Evolutionary conservation across 2,888 invertebrate species (phyloP).

Genomic region (Erpobdella octoculata): DNA sequence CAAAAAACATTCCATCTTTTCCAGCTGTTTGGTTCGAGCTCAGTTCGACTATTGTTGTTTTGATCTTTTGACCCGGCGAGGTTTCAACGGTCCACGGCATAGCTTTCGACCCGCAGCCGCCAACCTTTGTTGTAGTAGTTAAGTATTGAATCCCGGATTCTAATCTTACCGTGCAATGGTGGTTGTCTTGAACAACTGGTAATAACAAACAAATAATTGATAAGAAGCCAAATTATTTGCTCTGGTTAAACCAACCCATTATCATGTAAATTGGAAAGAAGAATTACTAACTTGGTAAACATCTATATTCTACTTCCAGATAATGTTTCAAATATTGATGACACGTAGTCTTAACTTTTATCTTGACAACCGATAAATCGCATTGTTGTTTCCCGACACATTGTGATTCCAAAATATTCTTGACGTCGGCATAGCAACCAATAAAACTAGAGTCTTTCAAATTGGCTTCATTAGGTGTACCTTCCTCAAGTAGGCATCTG

Average conservation of each 20-base stretch:
- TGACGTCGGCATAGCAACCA: slow-evolving; percentile 21
- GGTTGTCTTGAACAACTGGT: not conserved
- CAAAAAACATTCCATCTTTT: no score
- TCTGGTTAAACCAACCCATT: not conserved
- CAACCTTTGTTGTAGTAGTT: not conserved
- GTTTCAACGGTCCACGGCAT: slow-evolving; percentile 22
- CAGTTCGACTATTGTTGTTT: slow-evolving; percentile 12
- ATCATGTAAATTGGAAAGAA: not conserved
- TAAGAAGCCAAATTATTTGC: not conserved
- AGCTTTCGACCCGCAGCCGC: slow-evolving; percentile 9
- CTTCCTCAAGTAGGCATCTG: slow-evolving; percentile 20
- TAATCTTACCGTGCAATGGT: not conserved
- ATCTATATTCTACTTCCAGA: slow-evolving; percentile 7
- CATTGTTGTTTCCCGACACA: slow-evolving; percentile 20
- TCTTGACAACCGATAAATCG: not conserved
- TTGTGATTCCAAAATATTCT: slow-evolving; percentile 21
- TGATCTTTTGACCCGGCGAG: slow-evolving; percentile 18
- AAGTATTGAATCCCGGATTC: not conserved
- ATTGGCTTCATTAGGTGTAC: not conserved
- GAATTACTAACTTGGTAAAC: not conserved
- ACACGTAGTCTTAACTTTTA: slow-evolving; percentile 14
- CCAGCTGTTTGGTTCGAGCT: not conserved
- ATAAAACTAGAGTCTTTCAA: not conserved
- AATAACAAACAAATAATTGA: not conserved
- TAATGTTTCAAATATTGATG: not conserved